A percentile compares a stretch with the other conserved stretches of the same genome.
Evolutionary conservation across 2,113 vertebrate genomes (phyloP).

Genomic region (Otocyon megalotis): DNA sequence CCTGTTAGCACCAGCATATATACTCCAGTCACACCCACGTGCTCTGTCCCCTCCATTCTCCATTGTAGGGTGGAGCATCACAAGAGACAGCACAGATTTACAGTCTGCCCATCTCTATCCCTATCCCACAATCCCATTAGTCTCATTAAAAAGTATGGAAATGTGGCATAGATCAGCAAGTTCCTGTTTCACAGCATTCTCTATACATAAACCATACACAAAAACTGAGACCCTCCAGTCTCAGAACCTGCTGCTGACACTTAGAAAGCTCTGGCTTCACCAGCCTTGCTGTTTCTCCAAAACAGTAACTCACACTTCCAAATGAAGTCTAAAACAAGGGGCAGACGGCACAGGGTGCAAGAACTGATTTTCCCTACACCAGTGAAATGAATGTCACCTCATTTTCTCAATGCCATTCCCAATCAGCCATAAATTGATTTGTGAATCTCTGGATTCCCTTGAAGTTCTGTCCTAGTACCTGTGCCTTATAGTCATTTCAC

Average conservation of each 20-base stretch:
- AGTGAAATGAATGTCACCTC: conserved; percentile 16
- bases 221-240: neutral
- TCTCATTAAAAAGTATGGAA: neutral
- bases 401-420: conserved; percentile 50
- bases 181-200: conserved; percentile 5
- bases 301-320: conserved; percentile 37
- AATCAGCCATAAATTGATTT: conserved; percentile 5
- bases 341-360: neutral
- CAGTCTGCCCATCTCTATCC: neutral
- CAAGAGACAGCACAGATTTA: conserved; percentile 31
- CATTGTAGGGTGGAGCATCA: conserved; percentile 28
- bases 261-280: conserved; percentile 6
- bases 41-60: conserved; percentile 12
- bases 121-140: neutral
- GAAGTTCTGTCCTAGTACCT: conserved; percentile 2
- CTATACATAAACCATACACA: conserved; percentile 2
- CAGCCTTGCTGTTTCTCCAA: conserved; percentile 21
- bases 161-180: neutral
- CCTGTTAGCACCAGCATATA: conserved; percentile 40
- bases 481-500: conserved; percentile 17
- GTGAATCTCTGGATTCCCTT: neutral
- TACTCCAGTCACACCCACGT: conserved; percentile 23
- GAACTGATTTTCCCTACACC: neutral
- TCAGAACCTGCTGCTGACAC: conserved; percentile 10
- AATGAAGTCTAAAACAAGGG: neutral